A percentile compares a stretch with the other conserved stretches of the same genome.
phyloP scores from a whole-genome alignment of 2,797 vertebrate species.

The Argentina silus region DNA sequence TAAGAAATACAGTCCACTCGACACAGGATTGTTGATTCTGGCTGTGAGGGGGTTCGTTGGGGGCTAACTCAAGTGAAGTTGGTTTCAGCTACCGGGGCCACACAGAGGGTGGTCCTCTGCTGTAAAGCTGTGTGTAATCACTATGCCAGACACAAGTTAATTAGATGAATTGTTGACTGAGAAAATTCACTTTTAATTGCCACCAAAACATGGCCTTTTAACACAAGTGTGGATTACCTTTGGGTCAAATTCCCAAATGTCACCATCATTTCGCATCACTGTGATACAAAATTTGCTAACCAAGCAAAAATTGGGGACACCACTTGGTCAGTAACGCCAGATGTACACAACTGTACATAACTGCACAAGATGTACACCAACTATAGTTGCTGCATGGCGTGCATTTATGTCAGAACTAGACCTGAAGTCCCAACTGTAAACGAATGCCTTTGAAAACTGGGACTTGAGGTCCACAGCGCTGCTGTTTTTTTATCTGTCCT shows the following conservation, averaged over 20 bases:
- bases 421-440: no score
- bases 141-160: constrained; percentile 46
- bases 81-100: constrained; percentile 5
- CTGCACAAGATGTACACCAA: no score
- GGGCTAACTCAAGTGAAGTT: not conserved
- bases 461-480: no score
- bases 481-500: no score
- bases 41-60: not conserved
- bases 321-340: no score
- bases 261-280: constrained; percentile 37
- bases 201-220: constrained; percentile 42
- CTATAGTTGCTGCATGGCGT: no score
- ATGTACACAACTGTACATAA: no score
- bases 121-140: constrained; percentile 24
- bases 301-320: no score
- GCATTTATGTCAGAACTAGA: no score
- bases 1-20: not conserved
- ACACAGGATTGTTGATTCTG: not conserved
- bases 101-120: constrained; percentile 38
- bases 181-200: constrained; percentile 47
- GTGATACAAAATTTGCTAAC: not conserved
- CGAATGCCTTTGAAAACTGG: no score
- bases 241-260: constrained; percentile 31
- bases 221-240: constrained; percentile 38
- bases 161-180: constrained; percentile 37